phyloP scores from a whole-genome alignment of 2,888 invertebrate genomes.

The Chalcis sispes region DNA sequence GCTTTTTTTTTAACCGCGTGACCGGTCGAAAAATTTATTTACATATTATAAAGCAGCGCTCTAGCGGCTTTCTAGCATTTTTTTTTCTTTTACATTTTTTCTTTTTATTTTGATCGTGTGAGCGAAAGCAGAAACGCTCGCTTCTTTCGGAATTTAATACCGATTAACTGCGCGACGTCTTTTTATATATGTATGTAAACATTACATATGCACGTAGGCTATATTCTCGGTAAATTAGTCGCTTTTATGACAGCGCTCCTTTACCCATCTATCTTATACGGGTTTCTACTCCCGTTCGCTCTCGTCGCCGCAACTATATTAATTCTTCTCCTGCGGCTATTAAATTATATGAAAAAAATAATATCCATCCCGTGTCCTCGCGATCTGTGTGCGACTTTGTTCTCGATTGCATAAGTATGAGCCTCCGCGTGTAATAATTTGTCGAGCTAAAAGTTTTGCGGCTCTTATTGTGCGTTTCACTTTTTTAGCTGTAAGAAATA shows the following conservation, averaged over 20 bases:
- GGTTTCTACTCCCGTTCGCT: neutral
- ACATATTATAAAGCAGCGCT: too few species aligned
- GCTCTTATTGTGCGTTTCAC: too few species aligned
- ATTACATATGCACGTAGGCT: too few species aligned
- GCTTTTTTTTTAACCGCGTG: too few species aligned
- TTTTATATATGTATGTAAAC: too few species aligned
- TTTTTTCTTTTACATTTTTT: too few species aligned
- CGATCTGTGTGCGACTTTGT: neutral
- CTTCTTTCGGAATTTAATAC: constrained; percentile 17
- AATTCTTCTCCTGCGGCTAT: too few species aligned
- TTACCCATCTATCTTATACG: neutral
- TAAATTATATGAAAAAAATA: too few species aligned
- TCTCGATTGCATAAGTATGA: neutral
- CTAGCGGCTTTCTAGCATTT: too few species aligned
- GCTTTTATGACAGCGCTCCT: neutral
- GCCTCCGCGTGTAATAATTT: neutral
- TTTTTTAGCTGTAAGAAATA: too few species aligned
- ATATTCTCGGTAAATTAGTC: neutral
- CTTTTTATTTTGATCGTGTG: constrained; percentile 3
- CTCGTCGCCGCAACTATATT: neutral
- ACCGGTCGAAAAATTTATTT: too few species aligned
- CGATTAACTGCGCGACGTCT: neutral
- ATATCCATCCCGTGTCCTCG: neutral
- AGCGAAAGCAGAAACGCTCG: neutral
- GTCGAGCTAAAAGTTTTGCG: too few species aligned